Percentiles rank a stretch among this genome's conserved stretches.
phyloP scores from a whole-genome alignment of 2,888 invertebrate species.

The Eilema depressum region DNA sequence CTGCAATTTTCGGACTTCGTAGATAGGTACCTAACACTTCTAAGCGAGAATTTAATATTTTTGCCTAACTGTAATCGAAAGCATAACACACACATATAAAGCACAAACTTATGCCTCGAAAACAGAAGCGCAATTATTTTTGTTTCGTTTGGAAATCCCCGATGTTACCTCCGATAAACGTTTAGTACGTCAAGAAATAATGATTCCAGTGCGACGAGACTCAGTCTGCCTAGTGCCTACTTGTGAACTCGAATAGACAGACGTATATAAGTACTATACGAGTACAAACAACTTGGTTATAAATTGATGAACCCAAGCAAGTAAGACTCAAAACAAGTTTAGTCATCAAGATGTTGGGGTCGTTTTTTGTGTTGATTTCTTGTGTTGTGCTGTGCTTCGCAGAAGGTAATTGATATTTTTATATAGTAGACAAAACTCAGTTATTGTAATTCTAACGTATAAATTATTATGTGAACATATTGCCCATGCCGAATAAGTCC shows the following conservation, averaged over 20 bases:
- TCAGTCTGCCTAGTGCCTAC: not conserved
- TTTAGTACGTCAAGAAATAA: not conserved
- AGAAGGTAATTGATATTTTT: slow-evolving; percentile 8
- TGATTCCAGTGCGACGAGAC: not conserved
- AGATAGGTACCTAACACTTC: too few relatives aligned
- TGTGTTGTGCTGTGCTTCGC: slow-evolving; percentile 19
- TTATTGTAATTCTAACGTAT: not conserved
- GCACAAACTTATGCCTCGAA: too few relatives aligned
- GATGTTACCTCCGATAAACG: not conserved
- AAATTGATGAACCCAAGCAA: not conserved
- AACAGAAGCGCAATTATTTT: not conserved
- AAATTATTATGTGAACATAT: not conserved
- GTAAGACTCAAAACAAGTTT: slow-evolving; percentile 7
- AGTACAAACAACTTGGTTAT: not conserved
- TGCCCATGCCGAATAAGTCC: too few relatives aligned
- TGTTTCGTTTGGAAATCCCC: not conserved
- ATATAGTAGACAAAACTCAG: not conserved
- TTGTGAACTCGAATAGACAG: not conserved
- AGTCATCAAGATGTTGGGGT: slow-evolving; percentile 16
- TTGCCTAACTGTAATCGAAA: too few relatives aligned
- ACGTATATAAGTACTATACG: not conserved
- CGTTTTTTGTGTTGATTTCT: slow-evolving; percentile 23
- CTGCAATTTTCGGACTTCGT: too few relatives aligned
- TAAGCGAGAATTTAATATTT: too few relatives aligned
- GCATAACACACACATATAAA: too few relatives aligned